Base-by-base conservation (phyloP, 2,888 invertebrate species). In the Monopis laevigella region DNA sequence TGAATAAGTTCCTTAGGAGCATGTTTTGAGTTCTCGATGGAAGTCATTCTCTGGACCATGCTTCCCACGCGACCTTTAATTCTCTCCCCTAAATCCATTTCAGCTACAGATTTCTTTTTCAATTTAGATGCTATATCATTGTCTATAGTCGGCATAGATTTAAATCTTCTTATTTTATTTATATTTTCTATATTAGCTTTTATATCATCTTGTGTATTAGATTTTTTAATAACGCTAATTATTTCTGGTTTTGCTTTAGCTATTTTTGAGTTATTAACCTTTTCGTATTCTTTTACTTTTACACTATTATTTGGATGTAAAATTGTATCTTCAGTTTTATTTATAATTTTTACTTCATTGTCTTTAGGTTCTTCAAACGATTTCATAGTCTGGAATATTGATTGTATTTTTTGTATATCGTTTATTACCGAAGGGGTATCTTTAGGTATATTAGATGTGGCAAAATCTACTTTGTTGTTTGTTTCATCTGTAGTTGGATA, bases 41-140 rank as follows among this genome's bases (percentile, higher is more conserved):
- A 75, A 40, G 59, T 71, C 41, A 77, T 65, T 44, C 68, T 59
- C 0, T 55, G 49, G 11, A 73, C 56, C 43, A 70, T 56, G 34
- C 54, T 51, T 6, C 53, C 56, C 0, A 75, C 74, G 51, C 63
- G 64, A 0, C 71, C 73, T 39, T 59, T 62, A 0, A 72, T 54
- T 1, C 52, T 55, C 19, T 67, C 60, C 0, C 64, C 68, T 42
- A 69, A 46, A 44, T 72, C 63, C n/a, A 61, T 19, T 26, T 69
- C 73, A 1, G 64, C 73, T 2, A 65, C 41, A 2, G 71, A 71
- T 35, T 62, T 66, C 0, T 53, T 48, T 34, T 48, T 47, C n/a
- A 19, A n/a, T 12, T 29, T 19, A 24, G 13, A 14, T n/a, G n/a
- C n/a, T 32, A 12, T 6, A 10, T 32, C 14, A 17, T 29, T 17